Percentiles rank a stretch among this genome's conserved stretches.
phyloP scores from a whole-genome alignment of 2,797 vertebrate genomes.

The Perodicticus potto region DNA sequence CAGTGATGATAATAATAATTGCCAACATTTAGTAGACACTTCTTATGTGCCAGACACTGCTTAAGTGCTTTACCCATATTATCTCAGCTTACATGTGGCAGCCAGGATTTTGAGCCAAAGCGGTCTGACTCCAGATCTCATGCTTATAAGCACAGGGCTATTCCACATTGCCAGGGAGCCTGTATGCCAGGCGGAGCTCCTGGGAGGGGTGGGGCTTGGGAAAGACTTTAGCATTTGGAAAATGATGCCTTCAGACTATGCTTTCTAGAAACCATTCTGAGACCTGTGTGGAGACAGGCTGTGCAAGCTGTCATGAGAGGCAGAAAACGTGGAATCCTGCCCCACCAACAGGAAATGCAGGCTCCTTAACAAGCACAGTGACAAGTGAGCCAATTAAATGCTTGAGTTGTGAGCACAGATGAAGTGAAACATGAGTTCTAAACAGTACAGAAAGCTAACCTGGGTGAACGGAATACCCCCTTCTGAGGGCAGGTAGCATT shows the following conservation, averaged over 20 bases:
- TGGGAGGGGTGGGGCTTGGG: not conserved
- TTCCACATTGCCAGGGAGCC: not conserved
- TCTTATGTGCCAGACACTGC: not conserved
- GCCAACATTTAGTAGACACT: not conserved
- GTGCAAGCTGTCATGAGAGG: not conserved
- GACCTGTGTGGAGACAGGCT: not conserved
- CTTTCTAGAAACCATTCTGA: not conserved
- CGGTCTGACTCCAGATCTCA: not conserved
- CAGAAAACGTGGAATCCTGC: not conserved
- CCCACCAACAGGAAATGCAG: not conserved
- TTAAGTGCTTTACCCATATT: not conserved
- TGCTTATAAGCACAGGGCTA: accelerated
- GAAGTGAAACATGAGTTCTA: accelerated
- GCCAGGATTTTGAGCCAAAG: not conserved
- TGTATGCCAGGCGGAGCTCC: not conserved
- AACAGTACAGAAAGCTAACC: not conserved
- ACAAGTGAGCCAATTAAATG: not conserved
- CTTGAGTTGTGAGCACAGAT: accelerated
- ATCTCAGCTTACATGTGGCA: not conserved
- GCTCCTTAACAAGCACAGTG: not conserved
- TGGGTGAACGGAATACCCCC: not conserved
- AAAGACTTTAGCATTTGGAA: not conserved
- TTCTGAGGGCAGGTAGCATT: not conserved
- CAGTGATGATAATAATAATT: no score
- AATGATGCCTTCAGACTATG: not conserved